These are phyloP conservation scores for Taurulus bubalis DNA, from an alignment of 2,113 vertebrate species.

Conservation along the genomic window DNA sequence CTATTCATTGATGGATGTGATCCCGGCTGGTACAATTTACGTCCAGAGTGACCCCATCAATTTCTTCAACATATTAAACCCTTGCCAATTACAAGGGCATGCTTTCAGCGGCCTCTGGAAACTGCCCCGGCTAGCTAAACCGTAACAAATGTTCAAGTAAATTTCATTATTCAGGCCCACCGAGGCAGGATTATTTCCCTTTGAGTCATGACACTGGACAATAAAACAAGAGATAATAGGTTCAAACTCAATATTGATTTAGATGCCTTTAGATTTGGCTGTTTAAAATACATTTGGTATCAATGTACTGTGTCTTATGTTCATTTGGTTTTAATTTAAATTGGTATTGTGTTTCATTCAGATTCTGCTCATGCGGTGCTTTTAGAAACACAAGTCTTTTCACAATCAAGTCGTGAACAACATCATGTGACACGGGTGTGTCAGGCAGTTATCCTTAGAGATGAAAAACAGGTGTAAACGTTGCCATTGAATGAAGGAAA, in stretches of 20 bases:
- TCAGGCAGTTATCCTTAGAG: constrained; percentile 26
- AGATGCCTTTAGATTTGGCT: background rate
- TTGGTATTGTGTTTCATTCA: background rate
- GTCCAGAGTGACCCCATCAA: constrained; percentile 64
- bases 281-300: background rate
- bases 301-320: background rate
- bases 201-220: background rate
- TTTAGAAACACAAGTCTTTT: constrained; percentile 2
- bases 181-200: background rate
- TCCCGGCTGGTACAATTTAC: constrained; percentile 43
- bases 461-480: constrained; percentile 54
- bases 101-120: constrained; percentile 31
- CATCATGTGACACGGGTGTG: background rate
- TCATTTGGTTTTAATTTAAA: background rate
- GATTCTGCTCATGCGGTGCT: background rate
- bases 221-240: background rate
- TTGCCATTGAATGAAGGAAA: constrained; percentile 24
- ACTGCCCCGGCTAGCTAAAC: background rate
- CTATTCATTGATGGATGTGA: constrained; percentile 41
- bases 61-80: constrained; percentile 36
- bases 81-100: constrained; percentile 34
- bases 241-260: background rate
- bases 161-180: background rate
- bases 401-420: background rate
- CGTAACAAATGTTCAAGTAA: background rate